Percentiles rank a stretch among this genome's conserved stretches.
Conservation (phyloP, 2,797 vertebrate genomes). For the Pipistrellus kuhlii region DNA sequence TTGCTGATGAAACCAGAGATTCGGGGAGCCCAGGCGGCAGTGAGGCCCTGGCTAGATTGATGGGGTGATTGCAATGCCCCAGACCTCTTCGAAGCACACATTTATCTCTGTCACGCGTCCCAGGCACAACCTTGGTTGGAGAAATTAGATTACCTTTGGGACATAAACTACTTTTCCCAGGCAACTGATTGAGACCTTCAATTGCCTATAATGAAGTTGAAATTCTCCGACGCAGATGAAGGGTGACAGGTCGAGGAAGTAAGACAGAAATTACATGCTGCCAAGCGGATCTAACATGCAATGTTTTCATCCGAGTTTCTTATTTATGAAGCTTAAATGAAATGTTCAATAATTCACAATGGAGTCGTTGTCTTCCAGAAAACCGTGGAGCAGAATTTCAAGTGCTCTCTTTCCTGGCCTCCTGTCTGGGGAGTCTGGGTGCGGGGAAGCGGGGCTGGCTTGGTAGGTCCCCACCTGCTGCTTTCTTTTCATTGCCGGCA, state of each 20-base stretch:
- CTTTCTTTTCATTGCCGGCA: constrained; percentile 73
- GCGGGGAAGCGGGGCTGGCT: constrained; percentile 14
- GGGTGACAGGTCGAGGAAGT: constrained; percentile 65
- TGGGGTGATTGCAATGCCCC: neutral
- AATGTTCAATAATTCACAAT: constrained; percentile 84
- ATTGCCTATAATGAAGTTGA: constrained; percentile 78
- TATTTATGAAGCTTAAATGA: constrained; percentile 85
- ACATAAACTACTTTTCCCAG: constrained; percentile 74
- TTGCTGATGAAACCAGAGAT: neutral
- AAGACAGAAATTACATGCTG: constrained; percentile 79
- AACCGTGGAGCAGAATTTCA: constrained; percentile 69
- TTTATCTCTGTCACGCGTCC: neutral
- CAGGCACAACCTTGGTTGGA: neutral
- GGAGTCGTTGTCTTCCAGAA: constrained; percentile 64
- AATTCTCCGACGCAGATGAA: constrained; percentile 62
- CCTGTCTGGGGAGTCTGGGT: constrained; percentile 52
- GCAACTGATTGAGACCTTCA: constrained; percentile 79
- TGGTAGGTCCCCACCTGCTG: constrained; percentile 61
- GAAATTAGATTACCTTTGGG: constrained; percentile 76
- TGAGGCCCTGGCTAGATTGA: neutral
- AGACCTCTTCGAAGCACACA: neutral
- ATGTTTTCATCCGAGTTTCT: constrained; percentile 83
- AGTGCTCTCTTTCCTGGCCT: neutral
- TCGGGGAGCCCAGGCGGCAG: neutral
- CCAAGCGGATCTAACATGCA: constrained; percentile 81